These are phyloP conservation scores for Lochmaea crataegi DNA, from an alignment of 2,888 invertebrate species.

Conservation along the genomic window DNA sequence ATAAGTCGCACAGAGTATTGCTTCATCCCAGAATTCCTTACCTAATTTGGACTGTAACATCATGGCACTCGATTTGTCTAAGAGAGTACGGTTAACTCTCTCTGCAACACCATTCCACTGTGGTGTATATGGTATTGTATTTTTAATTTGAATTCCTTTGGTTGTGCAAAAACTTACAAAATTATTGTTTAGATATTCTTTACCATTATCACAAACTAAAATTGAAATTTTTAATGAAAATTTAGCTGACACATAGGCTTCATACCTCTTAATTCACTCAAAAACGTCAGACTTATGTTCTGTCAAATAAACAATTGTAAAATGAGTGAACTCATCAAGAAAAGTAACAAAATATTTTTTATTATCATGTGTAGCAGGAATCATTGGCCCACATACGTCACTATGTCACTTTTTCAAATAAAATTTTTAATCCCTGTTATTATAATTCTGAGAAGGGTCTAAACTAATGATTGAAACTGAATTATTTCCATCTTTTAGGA, in stretches of 20 bases:
- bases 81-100: background rate
- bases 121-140: constrained; percentile 28
- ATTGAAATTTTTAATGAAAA: constrained; percentile 13
- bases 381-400: constrained; percentile 9
- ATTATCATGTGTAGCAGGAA: constrained; percentile 8
- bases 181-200: constrained; percentile 3
- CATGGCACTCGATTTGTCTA: constrained; percentile 4
- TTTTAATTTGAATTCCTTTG: constrained; percentile 13
- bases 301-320: constrained; percentile 8
- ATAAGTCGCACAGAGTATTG: constrained; percentile 34
- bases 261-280: constrained; percentile 3
- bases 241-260: background rate
- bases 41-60: background rate
- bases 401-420: background rate
- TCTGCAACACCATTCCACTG: constrained; percentile 11
- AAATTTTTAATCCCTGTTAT: constrained; percentile 1
- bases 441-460: too few relatives aligned
- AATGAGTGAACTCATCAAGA: constrained; percentile 9
- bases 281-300: constrained; percentile 9
- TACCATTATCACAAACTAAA: constrained; percentile 13
- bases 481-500: too few relatives aligned
- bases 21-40: constrained; percentile 26
- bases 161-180: constrained; percentile 5
- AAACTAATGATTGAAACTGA: too few relatives aligned
- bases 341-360: constrained; percentile 18